Evolutionary conservation across 2,888 invertebrate genomes (phyloP).

Genomic region (Matsumyia berberina): DNA sequence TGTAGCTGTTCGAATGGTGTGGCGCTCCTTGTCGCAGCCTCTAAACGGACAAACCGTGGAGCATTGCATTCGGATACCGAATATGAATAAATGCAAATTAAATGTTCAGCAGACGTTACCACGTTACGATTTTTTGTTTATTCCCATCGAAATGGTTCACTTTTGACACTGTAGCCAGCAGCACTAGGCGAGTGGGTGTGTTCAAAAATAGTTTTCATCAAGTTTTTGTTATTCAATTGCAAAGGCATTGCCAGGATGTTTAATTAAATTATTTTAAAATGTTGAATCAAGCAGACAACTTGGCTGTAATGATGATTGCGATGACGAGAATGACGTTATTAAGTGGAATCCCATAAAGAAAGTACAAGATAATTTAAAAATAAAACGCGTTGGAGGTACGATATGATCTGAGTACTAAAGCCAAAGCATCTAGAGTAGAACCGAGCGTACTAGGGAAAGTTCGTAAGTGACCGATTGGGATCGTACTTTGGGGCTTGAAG

Average conservation of each 20-base stretch:
- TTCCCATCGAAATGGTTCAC: slow-evolving; percentile 16
- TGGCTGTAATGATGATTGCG: too few relatives aligned
- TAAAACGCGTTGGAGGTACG: too few relatives aligned
- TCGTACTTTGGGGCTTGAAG: too few relatives aligned
- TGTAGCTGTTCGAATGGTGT: neutral
- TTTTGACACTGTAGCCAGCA: neutral
- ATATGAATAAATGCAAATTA: slow-evolving; percentile 52
- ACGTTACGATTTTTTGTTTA: slow-evolving; percentile 28
- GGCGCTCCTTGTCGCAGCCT: neutral
- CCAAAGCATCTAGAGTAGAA: too few relatives aligned
- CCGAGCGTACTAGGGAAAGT: too few relatives aligned
- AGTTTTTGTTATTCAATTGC: slow-evolving; percentile 56
- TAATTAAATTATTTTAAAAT: slow-evolving; percentile 47
- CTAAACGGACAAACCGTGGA: neutral
- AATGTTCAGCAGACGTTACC: slow-evolving; percentile 43
- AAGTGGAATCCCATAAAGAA: too few relatives aligned
- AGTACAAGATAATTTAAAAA: too few relatives aligned
- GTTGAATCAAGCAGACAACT: too few relatives aligned
- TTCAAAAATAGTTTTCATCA: slow-evolving; percentile 49
- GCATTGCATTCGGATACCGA: slow-evolving; percentile 6
- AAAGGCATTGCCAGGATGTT: slow-evolving; percentile 9
- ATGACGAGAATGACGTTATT: too few relatives aligned
- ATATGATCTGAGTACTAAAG: too few relatives aligned
- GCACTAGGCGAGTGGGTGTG: neutral
- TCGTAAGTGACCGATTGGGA: too few relatives aligned